Evolutionary conservation across 2,113 vertebrate genomes (phyloP).

Genomic region (Antennarius striatus): DNA sequence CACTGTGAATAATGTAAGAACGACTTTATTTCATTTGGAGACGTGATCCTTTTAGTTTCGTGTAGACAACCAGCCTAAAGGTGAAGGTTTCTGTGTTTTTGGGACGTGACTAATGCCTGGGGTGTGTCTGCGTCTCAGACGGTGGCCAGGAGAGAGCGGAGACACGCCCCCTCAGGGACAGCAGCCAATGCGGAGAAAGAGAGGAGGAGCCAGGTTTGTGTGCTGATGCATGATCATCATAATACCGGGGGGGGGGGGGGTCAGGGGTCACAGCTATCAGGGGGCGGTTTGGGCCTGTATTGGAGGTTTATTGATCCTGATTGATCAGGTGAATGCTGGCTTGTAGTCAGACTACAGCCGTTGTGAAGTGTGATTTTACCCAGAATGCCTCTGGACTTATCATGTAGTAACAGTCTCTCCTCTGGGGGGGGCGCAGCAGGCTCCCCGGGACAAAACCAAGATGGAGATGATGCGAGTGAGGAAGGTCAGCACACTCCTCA

Average conservation of each 20-base stretch:
- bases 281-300: too few relatives aligned
- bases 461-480: conserved; percentile 91
- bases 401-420: conserved; percentile 42
- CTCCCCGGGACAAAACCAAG: conserved; percentile 83
- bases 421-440: conserved; percentile 82
- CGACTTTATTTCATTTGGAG: too few relatives aligned
- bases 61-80: too few relatives aligned
- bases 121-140: conserved; percentile 80
- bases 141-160: conserved; percentile 82
- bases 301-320: too few relatives aligned
- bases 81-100: neutral
- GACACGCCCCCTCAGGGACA: conserved; percentile 80
- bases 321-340: too few relatives aligned
- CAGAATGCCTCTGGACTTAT: neutral
- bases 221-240: conserved; percentile 29
- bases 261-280: too few relatives aligned
- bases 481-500: conserved; percentile 87
- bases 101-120: conserved; percentile 24
- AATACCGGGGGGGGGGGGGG: too few relatives aligned
- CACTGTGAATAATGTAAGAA: too few relatives aligned
- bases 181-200: conserved; percentile 81
- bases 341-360: too few relatives aligned
- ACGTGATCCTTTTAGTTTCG: too few relatives aligned
- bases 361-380: too few relatives aligned
- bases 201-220: conserved; percentile 90